These are phyloP conservation scores for Pachyseris speciosa DNA, from an alignment of 64 coral and sea anemone genomes.

Conservation along the genomic window DNA sequence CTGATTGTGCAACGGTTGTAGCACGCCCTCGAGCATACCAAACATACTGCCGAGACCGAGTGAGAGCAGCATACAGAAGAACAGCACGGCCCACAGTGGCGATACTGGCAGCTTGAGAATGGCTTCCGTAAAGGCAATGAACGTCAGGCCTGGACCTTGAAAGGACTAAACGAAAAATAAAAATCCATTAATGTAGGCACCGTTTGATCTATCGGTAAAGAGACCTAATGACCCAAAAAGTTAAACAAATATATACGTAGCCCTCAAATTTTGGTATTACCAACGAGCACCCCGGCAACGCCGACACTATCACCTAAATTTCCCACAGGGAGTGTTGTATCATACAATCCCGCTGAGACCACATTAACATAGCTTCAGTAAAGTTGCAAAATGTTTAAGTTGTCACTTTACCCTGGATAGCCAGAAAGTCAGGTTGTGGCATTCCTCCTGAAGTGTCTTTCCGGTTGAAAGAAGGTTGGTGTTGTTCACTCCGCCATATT, in stretches of 20 bases:
- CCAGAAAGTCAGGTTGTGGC: conserved; percentile 57
- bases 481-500: conserved; percentile 50
- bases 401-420: conserved; percentile 54
- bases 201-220: no score
- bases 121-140: conserved; percentile 67
- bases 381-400: no score
- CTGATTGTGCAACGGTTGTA: conserved; percentile 23
- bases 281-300: no score
- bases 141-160: conserved; percentile 48
- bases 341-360: no score
- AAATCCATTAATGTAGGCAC: background rate
- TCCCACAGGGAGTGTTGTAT: no score
- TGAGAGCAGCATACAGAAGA: conserved; percentile 45
- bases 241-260: no score
- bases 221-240: no score
- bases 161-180: background rate
- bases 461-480: conserved; percentile 32
- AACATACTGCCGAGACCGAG: conserved; percentile 60
- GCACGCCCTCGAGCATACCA: conserved; percentile 48
- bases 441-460: conserved; percentile 29
- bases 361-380: no score
- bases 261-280: no score
- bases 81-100: conserved; percentile 44
- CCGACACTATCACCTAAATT: no score
- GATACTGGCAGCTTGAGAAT: conserved; percentile 53